Percentiles rank a stretch among this genome's conserved stretches.
These are phyloP conservation scores for Drosophila setosimentum DNA, from an alignment of 2,888 invertebrate species.

Conservation along the genomic window DNA sequence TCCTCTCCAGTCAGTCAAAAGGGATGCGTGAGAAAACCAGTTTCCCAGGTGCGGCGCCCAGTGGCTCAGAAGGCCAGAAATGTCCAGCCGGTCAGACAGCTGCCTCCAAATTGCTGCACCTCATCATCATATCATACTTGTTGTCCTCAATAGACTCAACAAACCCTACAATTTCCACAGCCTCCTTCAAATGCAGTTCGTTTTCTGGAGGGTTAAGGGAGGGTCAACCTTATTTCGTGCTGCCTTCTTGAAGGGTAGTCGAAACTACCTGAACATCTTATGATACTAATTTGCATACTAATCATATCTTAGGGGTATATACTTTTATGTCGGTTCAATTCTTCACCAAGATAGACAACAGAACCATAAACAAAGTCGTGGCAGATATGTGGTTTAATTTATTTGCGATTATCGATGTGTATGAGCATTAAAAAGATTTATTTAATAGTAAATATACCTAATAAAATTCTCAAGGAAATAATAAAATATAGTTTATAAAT, in stretches of 20 bases:
- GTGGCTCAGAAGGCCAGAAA: constrained; percentile 28
- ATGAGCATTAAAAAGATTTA: too few species aligned
- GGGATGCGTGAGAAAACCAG: constrained; percentile 63
- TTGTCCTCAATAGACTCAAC: background rate
- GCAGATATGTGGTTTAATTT: too few species aligned
- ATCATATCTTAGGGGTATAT: background rate
- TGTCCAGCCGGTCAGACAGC: constrained; percentile 58
- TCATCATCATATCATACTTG: constrained; percentile 3
- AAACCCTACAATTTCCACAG: background rate
- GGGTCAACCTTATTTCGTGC: background rate
- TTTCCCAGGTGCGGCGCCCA: constrained; percentile 8
- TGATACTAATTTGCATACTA: constrained; percentile 23
- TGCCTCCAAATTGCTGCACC: constrained; percentile 16
- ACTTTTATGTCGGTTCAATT: background rate
- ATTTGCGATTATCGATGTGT: too few species aligned
- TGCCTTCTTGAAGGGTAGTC: constrained; percentile 9
- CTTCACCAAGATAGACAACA: background rate
- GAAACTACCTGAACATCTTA: background rate
- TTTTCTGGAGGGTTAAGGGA: constrained; percentile 1
- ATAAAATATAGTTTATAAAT: background rate
- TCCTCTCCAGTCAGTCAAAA: constrained; percentile 14
- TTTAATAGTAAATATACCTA: too few species aligned
- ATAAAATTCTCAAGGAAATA: too few species aligned
- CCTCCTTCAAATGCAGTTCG: constrained; percentile 6
- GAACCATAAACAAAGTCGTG: background rate